A percentile compares a stretch with the other conserved stretches of the same genome.
phyloP scores from a whole-genome alignment of 2,113 vertebrate species.

The Rhynchomys soricoides region DNA sequence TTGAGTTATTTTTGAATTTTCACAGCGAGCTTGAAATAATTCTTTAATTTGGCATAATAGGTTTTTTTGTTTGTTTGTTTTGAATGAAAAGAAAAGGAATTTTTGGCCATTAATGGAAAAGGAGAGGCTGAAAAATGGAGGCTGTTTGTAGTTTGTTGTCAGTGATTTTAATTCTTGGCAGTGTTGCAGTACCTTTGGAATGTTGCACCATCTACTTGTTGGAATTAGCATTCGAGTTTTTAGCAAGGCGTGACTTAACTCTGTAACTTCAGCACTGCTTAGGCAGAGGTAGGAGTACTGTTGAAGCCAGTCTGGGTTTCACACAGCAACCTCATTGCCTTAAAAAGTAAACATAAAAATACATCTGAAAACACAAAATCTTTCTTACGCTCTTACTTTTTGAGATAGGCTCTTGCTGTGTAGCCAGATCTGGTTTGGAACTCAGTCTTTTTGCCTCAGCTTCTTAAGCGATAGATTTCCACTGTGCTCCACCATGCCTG shows the following conservation, averaged over 20 bases:
- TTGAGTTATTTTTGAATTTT: slow-evolving; percentile 59
- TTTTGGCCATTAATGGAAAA: slow-evolving; percentile 16
- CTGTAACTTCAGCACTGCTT: not conserved
- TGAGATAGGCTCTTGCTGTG: not conserved
- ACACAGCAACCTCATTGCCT: not conserved
- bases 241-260: not conserved
- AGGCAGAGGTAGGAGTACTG: not conserved
- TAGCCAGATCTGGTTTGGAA: not conserved
- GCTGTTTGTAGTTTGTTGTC: not conserved
- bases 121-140: not conserved
- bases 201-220: not conserved
- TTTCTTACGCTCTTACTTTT: not conserved
- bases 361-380: not conserved
- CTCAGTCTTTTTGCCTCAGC: not conserved
- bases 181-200: not conserved
- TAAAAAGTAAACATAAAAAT: not conserved
- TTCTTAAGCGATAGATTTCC: not conserved
- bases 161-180: slow-evolving; percentile 4
- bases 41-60: not conserved
- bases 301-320: not conserved
- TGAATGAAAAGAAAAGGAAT: slow-evolving; percentile 18
- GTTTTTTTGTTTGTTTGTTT: not conserved
- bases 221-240: not conserved
- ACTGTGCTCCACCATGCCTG: not conserved
- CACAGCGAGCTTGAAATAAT: slow-evolving; percentile 58